Evolutionary conservation across 2,888 invertebrate genomes (phyloP), one percentile per base, ranked within the genome.

Genomic region (Drosophila helvetica): DNA sequence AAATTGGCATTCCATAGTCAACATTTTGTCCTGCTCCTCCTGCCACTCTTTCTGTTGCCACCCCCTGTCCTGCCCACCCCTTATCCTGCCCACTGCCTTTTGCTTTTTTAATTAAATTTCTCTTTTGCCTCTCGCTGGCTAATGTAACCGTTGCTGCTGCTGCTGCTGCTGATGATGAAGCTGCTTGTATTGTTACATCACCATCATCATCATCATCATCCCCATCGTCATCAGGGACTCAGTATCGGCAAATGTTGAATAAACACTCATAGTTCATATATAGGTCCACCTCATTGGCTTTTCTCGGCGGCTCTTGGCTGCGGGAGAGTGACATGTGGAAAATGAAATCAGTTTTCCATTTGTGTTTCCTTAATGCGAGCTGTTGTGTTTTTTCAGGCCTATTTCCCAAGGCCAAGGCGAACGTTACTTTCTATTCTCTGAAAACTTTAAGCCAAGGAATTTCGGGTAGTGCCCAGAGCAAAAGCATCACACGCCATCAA

Each of bases 1-100:
- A 83, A 86, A 80, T 80, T 86, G 79, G 66, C 80, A 73, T 79
- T 72, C 78, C 77, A 71, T 69, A 77, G 79, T 62, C 79, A 59
- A 66, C 56, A 27, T 46, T 30, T 25, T 43, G 27, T 30, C 48
- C 48, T 15, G 18, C 8, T 17, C 7, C 10, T 45, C 9, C 19
- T 42, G 19, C 17, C 10, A 10, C 51, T 12, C 22, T 25, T 10
- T 38, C 15, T 47, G 27, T 48, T 22, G 1, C 27, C 7, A 27
- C 8, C 60, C 33, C n/a, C n/a, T n/a, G n/a, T n/a, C n/a, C 25
- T 48, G 47, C 43, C 66, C 66, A 1, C 1, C 6, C 38, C 6
- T 1, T 1, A 2, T 6, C 6, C 15, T 2, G 1, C 38, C 15
- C n/a, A 18, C 18, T 30, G 30, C 46, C 56, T 56, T 53, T 69